A percentile compares a stretch with the other conserved stretches of the same genome.
Conservation (phyloP, 1,140 invertebrate species). For the Zelostemma sp. region DNA sequence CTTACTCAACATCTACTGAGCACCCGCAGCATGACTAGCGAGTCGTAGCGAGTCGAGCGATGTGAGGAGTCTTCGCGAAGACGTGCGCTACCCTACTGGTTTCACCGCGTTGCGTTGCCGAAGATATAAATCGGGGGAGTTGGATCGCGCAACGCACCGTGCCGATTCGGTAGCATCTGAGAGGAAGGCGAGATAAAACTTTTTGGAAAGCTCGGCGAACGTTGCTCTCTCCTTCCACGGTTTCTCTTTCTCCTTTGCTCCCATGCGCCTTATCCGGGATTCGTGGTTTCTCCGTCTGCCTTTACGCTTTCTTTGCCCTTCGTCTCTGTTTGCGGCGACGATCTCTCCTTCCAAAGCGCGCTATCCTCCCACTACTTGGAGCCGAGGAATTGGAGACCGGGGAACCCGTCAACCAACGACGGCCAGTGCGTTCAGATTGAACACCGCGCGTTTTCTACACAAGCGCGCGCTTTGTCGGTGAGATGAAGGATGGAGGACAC, state of each 20-base stretch:
- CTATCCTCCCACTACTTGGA: background rate
- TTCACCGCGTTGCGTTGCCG: no score
- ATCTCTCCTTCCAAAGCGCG: background rate
- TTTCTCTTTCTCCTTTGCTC: slow-evolving; percentile 19
- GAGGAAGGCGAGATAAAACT: slow-evolving; percentile 69
- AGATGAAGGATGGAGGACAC: no score
- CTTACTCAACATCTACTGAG: no score
- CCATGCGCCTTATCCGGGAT: background rate
- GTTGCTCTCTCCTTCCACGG: slow-evolving; percentile 40
- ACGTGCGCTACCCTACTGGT: slow-evolving; percentile 31
- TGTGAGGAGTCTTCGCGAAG: slow-evolving; percentile 21
- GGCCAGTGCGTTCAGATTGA: no score
- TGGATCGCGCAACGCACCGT: slow-evolving; percentile 54
- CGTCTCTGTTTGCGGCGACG: background rate
- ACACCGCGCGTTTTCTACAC: no score
- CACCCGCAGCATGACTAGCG: no score
- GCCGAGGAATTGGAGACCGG: no score
- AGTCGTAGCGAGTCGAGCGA: no score
- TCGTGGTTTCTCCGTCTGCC: background rate
- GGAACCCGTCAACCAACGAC: no score
- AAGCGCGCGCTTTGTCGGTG: no score
- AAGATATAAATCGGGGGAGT: no score
- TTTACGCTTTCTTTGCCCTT: background rate
- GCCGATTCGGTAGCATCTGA: slow-evolving; percentile 68
- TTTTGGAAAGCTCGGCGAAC: slow-evolving; percentile 68